Evolutionary conservation across 2,888 invertebrate species (phyloP).

Genomic region (Mesoligia furuncula): DNA sequence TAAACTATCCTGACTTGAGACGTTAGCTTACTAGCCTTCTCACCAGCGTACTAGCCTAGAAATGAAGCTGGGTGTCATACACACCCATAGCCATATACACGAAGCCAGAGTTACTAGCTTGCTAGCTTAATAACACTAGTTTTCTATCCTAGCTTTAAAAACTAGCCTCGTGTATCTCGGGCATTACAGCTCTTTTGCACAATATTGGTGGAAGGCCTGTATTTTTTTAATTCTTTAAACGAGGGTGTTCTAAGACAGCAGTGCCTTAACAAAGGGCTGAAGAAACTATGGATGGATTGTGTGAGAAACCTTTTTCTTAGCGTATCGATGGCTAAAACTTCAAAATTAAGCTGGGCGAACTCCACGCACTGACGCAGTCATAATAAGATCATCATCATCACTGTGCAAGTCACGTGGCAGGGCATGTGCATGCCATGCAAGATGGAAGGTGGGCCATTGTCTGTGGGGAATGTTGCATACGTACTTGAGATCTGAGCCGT

Average conservation of each 20-base stretch:
- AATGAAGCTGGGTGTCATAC: too few relatives aligned
- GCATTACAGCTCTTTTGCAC: neutral
- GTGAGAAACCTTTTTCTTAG: neutral
- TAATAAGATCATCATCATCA: neutral
- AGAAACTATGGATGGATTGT: neutral
- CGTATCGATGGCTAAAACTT: neutral
- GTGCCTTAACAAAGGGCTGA: neutral
- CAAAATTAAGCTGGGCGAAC: neutral
- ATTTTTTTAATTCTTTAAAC: neutral
- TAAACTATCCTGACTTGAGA: too few relatives aligned
- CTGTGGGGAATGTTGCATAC: neutral
- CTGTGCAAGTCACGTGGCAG: too few relatives aligned
- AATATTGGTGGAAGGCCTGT: neutral
- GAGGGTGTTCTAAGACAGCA: neutral
- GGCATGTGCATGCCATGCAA: neutral
- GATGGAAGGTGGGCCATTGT: neutral
- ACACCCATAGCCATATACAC: too few relatives aligned
- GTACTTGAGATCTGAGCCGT: neutral
- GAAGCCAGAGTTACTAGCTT: too few relatives aligned
- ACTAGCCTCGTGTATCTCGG: too few relatives aligned
- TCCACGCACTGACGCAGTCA: neutral
- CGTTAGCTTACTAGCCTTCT: too few relatives aligned
- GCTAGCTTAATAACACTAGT: too few relatives aligned
- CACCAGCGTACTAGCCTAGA: too few relatives aligned
- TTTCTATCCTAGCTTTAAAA: too few relatives aligned